Evolutionary conservation across 2,113 vertebrate genomes (phyloP).

Genomic region (Donacobius atricapilla): DNA sequence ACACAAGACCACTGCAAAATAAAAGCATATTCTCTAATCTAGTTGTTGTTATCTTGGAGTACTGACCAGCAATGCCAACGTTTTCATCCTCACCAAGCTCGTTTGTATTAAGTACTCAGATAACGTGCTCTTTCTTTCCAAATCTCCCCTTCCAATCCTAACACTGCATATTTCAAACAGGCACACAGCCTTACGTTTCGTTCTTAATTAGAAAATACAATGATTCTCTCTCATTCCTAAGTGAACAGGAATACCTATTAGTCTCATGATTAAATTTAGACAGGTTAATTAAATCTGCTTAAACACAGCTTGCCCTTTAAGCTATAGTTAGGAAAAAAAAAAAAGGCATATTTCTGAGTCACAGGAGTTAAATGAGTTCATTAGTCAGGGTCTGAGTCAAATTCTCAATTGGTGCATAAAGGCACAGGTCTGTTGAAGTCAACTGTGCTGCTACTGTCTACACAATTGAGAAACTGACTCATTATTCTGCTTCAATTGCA

Average conservation of each 20-base stretch:
- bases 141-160: background rate
- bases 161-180: background rate
- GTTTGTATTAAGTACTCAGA: background rate
- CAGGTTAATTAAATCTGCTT: constrained; percentile 40
- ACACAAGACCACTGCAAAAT: background rate
- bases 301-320: background rate
- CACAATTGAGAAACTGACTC: background rate
- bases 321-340: background rate
- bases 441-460: background rate
- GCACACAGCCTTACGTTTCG: background rate
- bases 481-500: background rate
- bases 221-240: background rate
- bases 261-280: constrained; percentile 15
- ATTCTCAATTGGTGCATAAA: background rate
- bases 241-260: constrained; percentile 9
- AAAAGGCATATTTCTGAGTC: background rate
- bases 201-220: constrained; percentile 33
- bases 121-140: background rate
- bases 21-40: background rate
- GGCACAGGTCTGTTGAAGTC: background rate
- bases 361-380: background rate
- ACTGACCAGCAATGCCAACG: background rate
- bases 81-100: background rate
- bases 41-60: background rate
- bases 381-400: constrained; percentile 4